Conservation (phyloP, 2,113 vertebrate species). For the Ciconia stormi region DNA sequence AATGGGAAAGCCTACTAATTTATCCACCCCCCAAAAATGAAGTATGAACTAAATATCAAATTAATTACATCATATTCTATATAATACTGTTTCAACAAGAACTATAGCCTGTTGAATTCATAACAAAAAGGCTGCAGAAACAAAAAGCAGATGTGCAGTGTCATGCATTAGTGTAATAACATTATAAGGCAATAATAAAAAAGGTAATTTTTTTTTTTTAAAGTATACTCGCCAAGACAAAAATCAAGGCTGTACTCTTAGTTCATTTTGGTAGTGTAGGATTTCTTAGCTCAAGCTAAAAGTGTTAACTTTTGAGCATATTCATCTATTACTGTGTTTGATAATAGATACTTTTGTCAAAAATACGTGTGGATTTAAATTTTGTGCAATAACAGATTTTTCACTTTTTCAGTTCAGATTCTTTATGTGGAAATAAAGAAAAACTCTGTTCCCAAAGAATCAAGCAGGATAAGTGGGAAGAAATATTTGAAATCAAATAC, state of each 20-base stretch:
- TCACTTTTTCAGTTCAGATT: conserved; percentile 2
- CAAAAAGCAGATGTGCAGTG: conserved; percentile 49
- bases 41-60: conserved; percentile 31
- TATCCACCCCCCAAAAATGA: conserved; percentile 14
- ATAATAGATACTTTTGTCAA: neutral
- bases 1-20: conserved; percentile 50
- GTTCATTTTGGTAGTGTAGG: conserved; percentile 12
- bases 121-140: conserved; percentile 61
- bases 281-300: neutral
- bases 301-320: neutral
- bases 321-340: neutral
- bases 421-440: neutral
- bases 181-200: conserved; percentile 52
- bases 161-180: conserved; percentile 63
- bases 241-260: conserved; percentile 19
- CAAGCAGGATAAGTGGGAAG: neutral
- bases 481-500: neutral
- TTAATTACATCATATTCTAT: conserved; percentile 34
- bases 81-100: conserved; percentile 73
- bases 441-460: conserved; percentile 33
- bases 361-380: neutral
- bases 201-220: neutral
- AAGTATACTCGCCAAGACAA: neutral
- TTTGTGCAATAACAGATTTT: neutral
- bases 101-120: conserved; percentile 44